phyloP scores from a whole-genome alignment of 2,888 invertebrate genomes.

The Catocala fraxini region DNA sequence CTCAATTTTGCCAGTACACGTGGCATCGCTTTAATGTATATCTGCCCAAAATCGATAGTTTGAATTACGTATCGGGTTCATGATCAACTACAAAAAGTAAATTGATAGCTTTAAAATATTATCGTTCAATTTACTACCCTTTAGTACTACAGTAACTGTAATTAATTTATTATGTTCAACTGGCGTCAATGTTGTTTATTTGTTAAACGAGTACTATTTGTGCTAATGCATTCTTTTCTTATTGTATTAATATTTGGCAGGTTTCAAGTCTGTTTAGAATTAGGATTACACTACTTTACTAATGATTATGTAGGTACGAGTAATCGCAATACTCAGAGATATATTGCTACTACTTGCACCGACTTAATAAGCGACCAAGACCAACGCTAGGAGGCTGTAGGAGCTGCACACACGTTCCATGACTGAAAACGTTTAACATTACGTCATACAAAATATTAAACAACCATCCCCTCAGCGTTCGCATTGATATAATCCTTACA shows the following conservation, averaged over 20 bases:
- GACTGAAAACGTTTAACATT: neutral
- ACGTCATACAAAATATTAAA: slow-evolving; percentile 7
- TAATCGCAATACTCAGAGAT: slow-evolving; percentile 2
- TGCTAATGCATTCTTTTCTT: slow-evolving; percentile 59
- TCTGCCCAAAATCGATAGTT: too few relatives aligned
- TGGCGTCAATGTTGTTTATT: slow-evolving; percentile 33
- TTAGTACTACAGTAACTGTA: neutral
- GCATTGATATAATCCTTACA: slow-evolving; percentile 41
- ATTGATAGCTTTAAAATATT: too few relatives aligned
- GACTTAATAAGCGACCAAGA: slow-evolving; percentile 12
- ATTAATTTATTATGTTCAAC: slow-evolving; percentile 13
- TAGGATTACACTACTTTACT: slow-evolving; percentile 41
- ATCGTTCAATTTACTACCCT: too few relatives aligned
- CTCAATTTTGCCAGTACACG: too few relatives aligned
- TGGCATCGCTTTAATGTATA: too few relatives aligned
- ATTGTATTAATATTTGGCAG: slow-evolving; percentile 79
- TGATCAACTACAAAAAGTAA: too few relatives aligned
- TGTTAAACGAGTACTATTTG: slow-evolving; percentile 52
- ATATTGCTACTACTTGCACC: slow-evolving; percentile 19
- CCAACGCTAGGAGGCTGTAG: slow-evolving; percentile 1
- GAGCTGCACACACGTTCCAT: neutral
- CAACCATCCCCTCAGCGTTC: slow-evolving; percentile 29
- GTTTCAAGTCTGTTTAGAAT: slow-evolving; percentile 65
- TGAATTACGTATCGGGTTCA: too few relatives aligned
- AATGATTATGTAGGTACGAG: slow-evolving; percentile 7